Conservation (phyloP, 1,140 invertebrate genomes). For the Listronotus bonariensis region DNA sequence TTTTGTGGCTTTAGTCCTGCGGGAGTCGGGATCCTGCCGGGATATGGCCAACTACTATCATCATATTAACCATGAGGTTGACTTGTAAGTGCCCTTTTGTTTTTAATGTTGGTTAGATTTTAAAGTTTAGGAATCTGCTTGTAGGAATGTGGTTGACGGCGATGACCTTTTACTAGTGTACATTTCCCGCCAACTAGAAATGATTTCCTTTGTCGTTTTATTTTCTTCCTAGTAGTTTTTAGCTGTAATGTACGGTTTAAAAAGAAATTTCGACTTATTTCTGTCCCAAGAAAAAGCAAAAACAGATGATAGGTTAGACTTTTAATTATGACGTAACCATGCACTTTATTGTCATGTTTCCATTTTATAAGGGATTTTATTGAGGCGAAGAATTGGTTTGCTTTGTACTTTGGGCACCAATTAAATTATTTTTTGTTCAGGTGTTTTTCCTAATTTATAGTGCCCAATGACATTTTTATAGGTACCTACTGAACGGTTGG, state of each 20-base stretch:
- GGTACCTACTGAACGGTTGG: too few relatives aligned
- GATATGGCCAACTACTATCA: conserved; percentile 36
- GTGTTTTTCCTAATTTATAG: too few relatives aligned
- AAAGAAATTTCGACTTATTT: background rate
- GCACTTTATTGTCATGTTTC: conserved; percentile 2
- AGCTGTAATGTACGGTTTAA: background rate
- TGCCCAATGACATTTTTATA: too few relatives aligned
- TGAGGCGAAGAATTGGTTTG: too few relatives aligned
- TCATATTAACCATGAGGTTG: conserved; percentile 23
- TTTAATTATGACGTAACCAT: conserved; percentile 22
- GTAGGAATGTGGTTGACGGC: too few relatives aligned
- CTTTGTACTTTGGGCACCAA: too few relatives aligned
- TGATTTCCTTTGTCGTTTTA: too few relatives aligned
- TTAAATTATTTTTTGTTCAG: too few relatives aligned
- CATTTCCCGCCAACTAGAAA: too few relatives aligned
- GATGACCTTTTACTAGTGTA: too few relatives aligned
- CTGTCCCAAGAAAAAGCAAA: background rate
- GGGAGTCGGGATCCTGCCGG: conserved; percentile 22
- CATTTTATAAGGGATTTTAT: too few relatives aligned
- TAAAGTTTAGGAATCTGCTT: background rate
- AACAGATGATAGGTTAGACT: conserved; percentile 16
- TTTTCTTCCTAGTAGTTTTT: too few relatives aligned
- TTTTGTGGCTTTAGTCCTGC: conserved; percentile 21
- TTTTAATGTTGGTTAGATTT: background rate
- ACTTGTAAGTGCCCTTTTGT: conserved; percentile 32